Percentiles rank a stretch among this genome's conserved stretches.
Conservation (phyloP, 2,113 vertebrate species). For the Bubalus kerabau region DNA sequence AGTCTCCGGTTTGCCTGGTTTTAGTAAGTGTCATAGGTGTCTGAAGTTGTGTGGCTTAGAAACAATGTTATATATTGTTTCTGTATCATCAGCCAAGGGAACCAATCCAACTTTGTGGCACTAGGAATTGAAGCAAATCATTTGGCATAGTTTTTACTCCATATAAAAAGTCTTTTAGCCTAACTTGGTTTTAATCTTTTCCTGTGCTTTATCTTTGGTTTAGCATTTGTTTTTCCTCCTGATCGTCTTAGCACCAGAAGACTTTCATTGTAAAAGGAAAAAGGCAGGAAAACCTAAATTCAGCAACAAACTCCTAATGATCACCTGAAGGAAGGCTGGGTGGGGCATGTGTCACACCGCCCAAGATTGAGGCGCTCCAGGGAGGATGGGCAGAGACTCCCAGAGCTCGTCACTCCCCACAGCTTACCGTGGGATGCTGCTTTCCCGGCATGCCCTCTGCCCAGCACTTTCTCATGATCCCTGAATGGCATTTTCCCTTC, state of each 20-base stretch:
- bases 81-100: background rate
- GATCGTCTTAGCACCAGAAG: background rate
- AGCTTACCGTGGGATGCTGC: background rate
- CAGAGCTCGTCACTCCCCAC: fast-evolving
- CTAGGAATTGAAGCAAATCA: background rate
- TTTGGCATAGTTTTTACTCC: background rate
- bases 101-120: background rate
- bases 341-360: background rate
- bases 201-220: background rate
- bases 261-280: background rate
- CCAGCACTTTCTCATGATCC: background rate
- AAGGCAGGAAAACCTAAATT: background rate
- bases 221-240: background rate
- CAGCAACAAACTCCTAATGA: background rate
- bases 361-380: background rate
- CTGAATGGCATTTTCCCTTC: background rate
- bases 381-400: background rate
- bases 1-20: background rate
- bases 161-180: background rate
- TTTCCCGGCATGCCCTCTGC: background rate
- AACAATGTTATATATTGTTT: background rate
- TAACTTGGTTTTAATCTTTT: background rate
- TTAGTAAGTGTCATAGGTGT: background rate
- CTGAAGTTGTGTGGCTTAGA: background rate
- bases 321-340: background rate